Evolutionary conservation across 2,797 vertebrate genomes (phyloP), one percentile per base, ranked within the genome.

Genomic region (Darevskia nairensis): DNA sequence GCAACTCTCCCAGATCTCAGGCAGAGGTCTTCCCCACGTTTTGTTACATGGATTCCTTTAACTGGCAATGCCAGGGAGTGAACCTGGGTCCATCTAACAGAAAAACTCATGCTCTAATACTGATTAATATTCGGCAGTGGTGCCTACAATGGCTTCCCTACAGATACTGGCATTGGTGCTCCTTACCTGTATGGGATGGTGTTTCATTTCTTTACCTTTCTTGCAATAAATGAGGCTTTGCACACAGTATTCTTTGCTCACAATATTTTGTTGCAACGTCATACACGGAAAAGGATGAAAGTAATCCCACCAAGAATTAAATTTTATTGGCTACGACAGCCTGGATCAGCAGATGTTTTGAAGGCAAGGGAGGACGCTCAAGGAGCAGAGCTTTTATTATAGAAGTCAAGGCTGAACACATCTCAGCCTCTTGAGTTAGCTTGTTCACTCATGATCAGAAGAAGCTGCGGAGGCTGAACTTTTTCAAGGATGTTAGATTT

Each of bases 401-500:
- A 74, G 23, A 68, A 6, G 5, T 79, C 68, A 82, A 35, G 7
- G 15, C 89, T 32, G 84, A 59, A 85, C 82, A 27, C 72, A 25
- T 55, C 0, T 66, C 72, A 21, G 64, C 29, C 85, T 2, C 11
- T 74, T 2, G 1, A 4, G 6, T 3, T 44, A 86, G 21, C 27
- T 6, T 19, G 64, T 85, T 4, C 4, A 84, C 29, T 50, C 19
- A n/a, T 81, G 21, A 90, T 25, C 23, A 44, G 7, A 10, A 90
- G 0, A 23, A 80, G 79, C 87, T 29, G 21, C 5, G 71, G 69
- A 11, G 86, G 78, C 68, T 41, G 35, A 64, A 59, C 32, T 32
- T 55, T 80, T 44, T 87, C 29, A 88, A 35, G 83, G n/a, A 21
- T 55, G 3, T 77, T 93, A 13, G 25, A n/a, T 71, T 87, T 59